Evolutionary conservation across 2,113 vertebrate genomes (phyloP).

Genomic region (human): GRCh38 chr7:43209001-43209500

Average conservation of each 20-base stretch:
- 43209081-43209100: not conserved
- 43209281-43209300: not conserved
- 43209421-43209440: not conserved
- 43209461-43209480: not conserved
- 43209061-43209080: not conserved
- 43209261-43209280: not conserved
- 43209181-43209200: not conserved
- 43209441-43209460: not conserved
- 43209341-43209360: not conserved
- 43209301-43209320: not conserved
- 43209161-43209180: not conserved
- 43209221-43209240: not conserved
- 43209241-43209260: fast-evolving
- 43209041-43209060: not conserved
- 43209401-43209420: not conserved
- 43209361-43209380: not conserved
- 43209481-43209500: not conserved
- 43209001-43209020: not conserved
- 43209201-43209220: fast-evolving
- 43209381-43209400: not conserved
- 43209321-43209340: not conserved
- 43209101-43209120: not conserved
- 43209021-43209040: not conserved
- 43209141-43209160: not conserved
- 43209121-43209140: not conserved